Conservation (phyloP, 2,113 vertebrate genomes). For the Trematomus loennbergii region DNA sequence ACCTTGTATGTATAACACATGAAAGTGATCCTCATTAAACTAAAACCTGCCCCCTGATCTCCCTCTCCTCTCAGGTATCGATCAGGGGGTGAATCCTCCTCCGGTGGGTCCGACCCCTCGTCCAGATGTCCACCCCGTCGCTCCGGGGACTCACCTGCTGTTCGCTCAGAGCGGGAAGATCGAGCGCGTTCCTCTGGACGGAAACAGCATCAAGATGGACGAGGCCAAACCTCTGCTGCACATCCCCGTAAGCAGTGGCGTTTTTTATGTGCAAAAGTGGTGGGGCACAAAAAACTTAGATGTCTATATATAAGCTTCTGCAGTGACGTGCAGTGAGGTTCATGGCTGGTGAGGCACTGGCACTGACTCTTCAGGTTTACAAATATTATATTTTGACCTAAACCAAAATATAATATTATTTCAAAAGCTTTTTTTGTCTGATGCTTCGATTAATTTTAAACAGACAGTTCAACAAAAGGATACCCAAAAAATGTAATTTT, state of each 20-base stretch:
- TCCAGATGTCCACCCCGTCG: slow-evolving; percentile 85
- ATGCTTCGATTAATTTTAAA: too few relatives aligned
- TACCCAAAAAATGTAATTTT: too few relatives aligned
- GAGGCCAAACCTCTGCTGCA: slow-evolving; percentile 89
- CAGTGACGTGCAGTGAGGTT: too few relatives aligned
- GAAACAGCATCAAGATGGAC: slow-evolving; percentile 84
- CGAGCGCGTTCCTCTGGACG: slow-evolving; percentile 89
- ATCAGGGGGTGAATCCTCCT: slow-evolving; percentile 80
- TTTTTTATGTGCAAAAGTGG: too few relatives aligned
- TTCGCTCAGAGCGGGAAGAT: slow-evolving; percentile 94
- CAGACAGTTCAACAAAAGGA: too few relatives aligned
- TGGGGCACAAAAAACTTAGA: too few relatives aligned
- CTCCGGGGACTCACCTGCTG: slow-evolving; percentile 88
- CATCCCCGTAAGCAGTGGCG: slow-evolving; percentile 91
- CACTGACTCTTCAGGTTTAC: too few relatives aligned
- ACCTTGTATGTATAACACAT: background rate
- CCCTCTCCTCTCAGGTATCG: slow-evolving; percentile 72
- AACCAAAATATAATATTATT: too few relatives aligned
- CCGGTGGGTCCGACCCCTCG: slow-evolving; percentile 86
- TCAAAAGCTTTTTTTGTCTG: too few relatives aligned
- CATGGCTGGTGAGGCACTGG: too few relatives aligned
- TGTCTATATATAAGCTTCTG: too few relatives aligned
- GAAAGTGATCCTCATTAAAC: background rate
- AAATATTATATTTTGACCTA: too few relatives aligned
- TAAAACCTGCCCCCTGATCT: background rate